These are phyloP conservation scores for Bos javanicus DNA, from an alignment of 2,113 vertebrate genomes.

Conservation along the genomic window DNA sequence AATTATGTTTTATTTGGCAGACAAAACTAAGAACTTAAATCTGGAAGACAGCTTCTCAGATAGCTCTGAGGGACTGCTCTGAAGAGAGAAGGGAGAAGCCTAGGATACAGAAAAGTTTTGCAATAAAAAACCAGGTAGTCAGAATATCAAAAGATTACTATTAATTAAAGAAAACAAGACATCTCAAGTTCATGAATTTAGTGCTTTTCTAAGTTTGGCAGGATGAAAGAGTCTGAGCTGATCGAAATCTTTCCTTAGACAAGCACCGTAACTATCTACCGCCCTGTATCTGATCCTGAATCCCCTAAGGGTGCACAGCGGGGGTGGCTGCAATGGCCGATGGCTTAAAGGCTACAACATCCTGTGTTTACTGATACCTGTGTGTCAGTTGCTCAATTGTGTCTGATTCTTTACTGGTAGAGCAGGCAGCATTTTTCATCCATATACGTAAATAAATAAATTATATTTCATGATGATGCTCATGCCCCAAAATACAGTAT, in stretches of 20 bases:
- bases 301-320: background rate
- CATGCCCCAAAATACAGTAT: background rate
- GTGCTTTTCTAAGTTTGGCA: background rate
- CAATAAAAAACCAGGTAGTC: background rate
- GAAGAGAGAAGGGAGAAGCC: background rate
- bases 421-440: background rate
- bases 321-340: background rate
- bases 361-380: background rate
- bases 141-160: background rate
- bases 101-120: background rate
- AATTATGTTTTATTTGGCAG: background rate
- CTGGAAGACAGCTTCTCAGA: background rate
- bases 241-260: background rate
- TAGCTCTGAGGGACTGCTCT: background rate
- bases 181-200: background rate
- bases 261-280: fast-evolving
- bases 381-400: background rate
- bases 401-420: background rate
- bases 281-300: background rate
- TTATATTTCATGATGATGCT: background rate
- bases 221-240: background rate
- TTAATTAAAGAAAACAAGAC: background rate
- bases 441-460: background rate
- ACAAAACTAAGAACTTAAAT: background rate
- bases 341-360: background rate